Base-by-base conservation (phyloP, 2,888 invertebrate genomes). In the Heteromyza rotundicornis region DNA sequence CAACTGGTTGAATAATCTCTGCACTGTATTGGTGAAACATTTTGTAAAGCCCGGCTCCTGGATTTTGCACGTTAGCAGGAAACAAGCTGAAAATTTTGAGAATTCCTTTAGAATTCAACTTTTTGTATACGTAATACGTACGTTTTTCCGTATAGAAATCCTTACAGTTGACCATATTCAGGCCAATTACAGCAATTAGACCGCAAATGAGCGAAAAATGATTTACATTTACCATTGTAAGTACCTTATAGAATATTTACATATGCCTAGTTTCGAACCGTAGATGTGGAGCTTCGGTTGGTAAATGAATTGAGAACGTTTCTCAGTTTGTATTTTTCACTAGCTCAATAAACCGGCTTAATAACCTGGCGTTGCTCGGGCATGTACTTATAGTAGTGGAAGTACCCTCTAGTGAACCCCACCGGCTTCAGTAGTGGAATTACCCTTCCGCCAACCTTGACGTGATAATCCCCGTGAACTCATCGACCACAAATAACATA, bases 31-130 rank as follows among this genome's bases (percentile, higher is more conserved):
- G 14, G 86, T 87, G 0, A 89, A 90, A 75, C 90, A 90, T 63
- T 89, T 88, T 40, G 87, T 86, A 69, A 90, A 90, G 49, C 86
- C 85, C 7, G 88, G 87, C 70, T 88, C 86, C 70, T 86, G 87
- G 74, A 87, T 87, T 64, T 84, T 81, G 73, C 90, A 90, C 64
- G 89, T 88, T 70, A 87, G 86, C 64, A 90, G 85, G 76, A 87
- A 90, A 72, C 84, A 84, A 23, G 90, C 90, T 90, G 82, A 17
- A 27, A 59, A 47, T 66, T 27, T 19, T 27, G 10, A 7, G 27
- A 27, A n/a, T n/a, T n/a, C n/a, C n/a, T n/a, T n/a, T n/a, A n/a
- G n/a, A n/a, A n/a, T n/a, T n/a, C n/a, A n/a, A n/a, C n/a, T n/a
- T n/a, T n/a, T n/a, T n/a, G n/a, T n/a, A n/a, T n/a, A n/a, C n/a